These are phyloP conservation scores for Tromatobia lineatoria DNA, from an alignment of 2,888 invertebrate genomes.

Conservation along the genomic window DNA sequence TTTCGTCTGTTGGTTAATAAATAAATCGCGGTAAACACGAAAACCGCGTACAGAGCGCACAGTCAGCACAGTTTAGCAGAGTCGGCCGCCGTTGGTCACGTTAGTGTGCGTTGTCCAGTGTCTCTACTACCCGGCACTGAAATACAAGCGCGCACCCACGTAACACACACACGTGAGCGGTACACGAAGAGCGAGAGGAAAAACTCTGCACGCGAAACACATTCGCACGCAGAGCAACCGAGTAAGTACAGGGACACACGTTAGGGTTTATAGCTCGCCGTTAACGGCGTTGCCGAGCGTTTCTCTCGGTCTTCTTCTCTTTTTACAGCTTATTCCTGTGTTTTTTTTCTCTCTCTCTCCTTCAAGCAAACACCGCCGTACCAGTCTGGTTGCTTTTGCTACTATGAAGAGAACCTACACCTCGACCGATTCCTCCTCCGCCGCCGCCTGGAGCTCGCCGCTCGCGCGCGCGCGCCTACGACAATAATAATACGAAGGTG, in stretches of 20 bases:
- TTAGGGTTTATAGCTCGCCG: neutral
- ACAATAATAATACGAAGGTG: conserved; percentile 46
- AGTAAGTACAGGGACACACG: conserved; percentile 5
- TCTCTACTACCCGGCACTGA: conserved; percentile 21
- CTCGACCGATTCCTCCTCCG: conserved; percentile 48
- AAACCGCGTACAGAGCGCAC: neutral
- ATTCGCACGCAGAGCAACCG: conserved; percentile 34
- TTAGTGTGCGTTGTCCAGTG: neutral
- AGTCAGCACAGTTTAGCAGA: neutral
- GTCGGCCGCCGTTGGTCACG: neutral
- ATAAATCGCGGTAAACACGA: conserved; percentile 1
- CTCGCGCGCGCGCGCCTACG: conserved; percentile 53
- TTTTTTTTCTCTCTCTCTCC: neutral
- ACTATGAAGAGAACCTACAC: conserved; percentile 25
- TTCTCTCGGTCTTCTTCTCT: conserved; percentile 23
- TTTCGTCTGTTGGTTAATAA: neutral
- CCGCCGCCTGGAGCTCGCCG: conserved; percentile 25
- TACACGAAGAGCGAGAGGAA: conserved; percentile 11
- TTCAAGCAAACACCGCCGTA: conserved; percentile 25
- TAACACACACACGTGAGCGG: conserved; percentile 4
- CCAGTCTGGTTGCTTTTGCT: conserved; percentile 36
- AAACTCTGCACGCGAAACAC: conserved; percentile 50
- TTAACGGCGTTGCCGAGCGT: conserved; percentile 31
- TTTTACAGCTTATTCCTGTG: neutral
- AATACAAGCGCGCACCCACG: conserved; percentile 30